These are phyloP conservation scores for Pseudomyrmex pallidus DNA, from an alignment of 1,140 invertebrate species.

Conservation along the genomic window DNA sequence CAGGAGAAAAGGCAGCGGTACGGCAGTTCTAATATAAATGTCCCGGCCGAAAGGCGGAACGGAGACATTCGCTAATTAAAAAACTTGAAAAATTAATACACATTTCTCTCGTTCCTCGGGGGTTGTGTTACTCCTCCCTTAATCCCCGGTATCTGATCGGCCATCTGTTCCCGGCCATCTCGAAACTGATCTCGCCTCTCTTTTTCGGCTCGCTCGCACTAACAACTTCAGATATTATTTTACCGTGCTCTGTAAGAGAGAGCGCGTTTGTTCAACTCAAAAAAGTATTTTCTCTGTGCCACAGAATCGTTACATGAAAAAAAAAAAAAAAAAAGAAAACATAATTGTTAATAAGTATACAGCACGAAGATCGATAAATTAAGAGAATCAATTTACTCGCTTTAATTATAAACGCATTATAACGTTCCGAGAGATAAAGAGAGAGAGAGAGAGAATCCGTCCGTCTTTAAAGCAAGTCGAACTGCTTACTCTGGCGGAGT, in stretches of 20 bases:
- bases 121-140: constrained; percentile 81
- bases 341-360: not conserved
- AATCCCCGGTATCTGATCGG: constrained; percentile 85
- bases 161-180: constrained; percentile 84
- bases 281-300: not conserved
- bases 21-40: constrained; percentile 84
- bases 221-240: constrained; percentile 55
- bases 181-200: constrained; percentile 70
- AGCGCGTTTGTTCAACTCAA: not conserved
- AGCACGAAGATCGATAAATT: not conserved
- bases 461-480: no score
- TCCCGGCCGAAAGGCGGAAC: constrained; percentile 82
- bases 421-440: no score
- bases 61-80: constrained; percentile 86
- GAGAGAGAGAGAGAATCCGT: no score
- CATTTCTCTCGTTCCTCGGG: constrained; percentile 82
- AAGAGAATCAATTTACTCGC: not conserved
- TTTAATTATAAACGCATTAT: not conserved
- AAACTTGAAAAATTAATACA: constrained; percentile 87
- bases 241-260: constrained; percentile 16
- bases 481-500: not conserved
- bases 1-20: constrained; percentile 52
- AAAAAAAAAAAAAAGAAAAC: not conserved
- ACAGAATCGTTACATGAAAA: not conserved
- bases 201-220: not conserved